Evolutionary conservation across 2,797 vertebrate species (phyloP), one percentile per base, ranked within the genome.

Genomic region (Melanotaenia pygmaea): DNA sequence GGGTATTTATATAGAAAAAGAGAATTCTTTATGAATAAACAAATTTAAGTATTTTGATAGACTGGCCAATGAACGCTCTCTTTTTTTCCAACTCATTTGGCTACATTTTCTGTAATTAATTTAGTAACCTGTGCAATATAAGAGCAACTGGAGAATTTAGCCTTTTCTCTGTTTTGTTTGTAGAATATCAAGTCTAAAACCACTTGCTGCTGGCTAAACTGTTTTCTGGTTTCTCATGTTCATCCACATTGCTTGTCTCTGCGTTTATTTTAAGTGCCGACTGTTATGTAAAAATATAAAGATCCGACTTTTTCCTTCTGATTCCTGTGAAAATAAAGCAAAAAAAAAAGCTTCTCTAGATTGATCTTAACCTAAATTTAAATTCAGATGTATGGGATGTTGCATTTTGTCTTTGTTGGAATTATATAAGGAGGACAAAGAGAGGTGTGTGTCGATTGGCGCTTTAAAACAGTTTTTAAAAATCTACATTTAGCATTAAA

Each of bases 21-120:
- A 68, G 12, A 66, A 78, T 59, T 95, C 90, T 94, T 94, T 93
- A 93, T 94, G 75, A 88, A 89, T 84, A 84, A 77, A 86, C 72
- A 86, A 67, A 87, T 85, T 89, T 24, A 85, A 54, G 67, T 81
- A 53, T 81, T 91, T 78, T 77, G 62, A 70, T 68, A 78, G 59
- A 77, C 28, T 71, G 47, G 77, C 12, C 66, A 68, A 78, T 83
- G 80, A 8, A 67, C 76, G 65, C 74, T 20, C 43, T 69, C 58
- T 75, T 64, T 69, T 43, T 14, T n/a, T 47, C 1, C 28, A 38
- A 34, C 30, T 59, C 62, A 74, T 32, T 68, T 72, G 64, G 74
- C 59, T 62, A 77, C 59, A 30, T 80, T 70, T 74, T 71, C 35
- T 88, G 72, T 76, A 79, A 84, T 85, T 80, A 67, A 54, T 45